phyloP scores from a whole-genome alignment of 2,888 invertebrate species.

The Monoplex corrugatus region DNA sequence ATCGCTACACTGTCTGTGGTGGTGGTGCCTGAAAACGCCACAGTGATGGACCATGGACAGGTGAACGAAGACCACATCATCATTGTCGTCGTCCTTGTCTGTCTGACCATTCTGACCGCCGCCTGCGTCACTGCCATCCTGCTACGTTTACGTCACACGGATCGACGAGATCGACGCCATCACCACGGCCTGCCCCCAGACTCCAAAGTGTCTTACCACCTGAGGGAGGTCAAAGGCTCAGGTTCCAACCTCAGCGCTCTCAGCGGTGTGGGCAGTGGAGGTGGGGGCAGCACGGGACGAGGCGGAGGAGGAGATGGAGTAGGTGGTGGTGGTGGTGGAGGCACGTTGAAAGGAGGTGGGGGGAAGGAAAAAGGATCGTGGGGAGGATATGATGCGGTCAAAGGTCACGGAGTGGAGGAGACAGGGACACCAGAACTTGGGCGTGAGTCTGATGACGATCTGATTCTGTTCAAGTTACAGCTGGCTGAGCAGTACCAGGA shows the following conservation, averaged over 20 bases:
- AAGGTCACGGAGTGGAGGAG: conserved; percentile 51
- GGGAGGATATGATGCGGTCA: conserved; percentile 56
- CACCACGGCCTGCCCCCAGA: conserved; percentile 56
- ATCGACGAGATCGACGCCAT: conserved; percentile 62
- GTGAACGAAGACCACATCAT: conserved; percentile 57
- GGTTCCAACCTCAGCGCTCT: conserved; percentile 42
- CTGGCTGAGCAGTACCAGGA: conserved; percentile 60
- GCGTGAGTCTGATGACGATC: conserved; percentile 51
- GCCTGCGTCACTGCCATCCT: conserved; percentile 70
- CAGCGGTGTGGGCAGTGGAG: background rate
- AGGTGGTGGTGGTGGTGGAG: background rate
- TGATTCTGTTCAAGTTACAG: conserved; percentile 59
- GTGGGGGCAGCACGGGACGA: background rate
- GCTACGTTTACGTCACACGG: conserved; percentile 67
- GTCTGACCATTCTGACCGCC: conserved; percentile 70
- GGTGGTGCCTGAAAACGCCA: conserved; percentile 63
- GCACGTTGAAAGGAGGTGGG: background rate
- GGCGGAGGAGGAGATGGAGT: background rate
- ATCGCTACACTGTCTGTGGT: conserved; percentile 60
- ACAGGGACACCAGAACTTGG: conserved; percentile 48
- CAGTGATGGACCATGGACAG: conserved; percentile 49
- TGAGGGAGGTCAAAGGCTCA: conserved; percentile 45
- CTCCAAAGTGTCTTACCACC: conserved; percentile 27
- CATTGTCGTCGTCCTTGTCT: conserved; percentile 71
- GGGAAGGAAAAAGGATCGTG: conserved; percentile 49